phyloP scores from a whole-genome alignment of 2,113 vertebrate genomes.

The Actinemys pallida region DNA sequence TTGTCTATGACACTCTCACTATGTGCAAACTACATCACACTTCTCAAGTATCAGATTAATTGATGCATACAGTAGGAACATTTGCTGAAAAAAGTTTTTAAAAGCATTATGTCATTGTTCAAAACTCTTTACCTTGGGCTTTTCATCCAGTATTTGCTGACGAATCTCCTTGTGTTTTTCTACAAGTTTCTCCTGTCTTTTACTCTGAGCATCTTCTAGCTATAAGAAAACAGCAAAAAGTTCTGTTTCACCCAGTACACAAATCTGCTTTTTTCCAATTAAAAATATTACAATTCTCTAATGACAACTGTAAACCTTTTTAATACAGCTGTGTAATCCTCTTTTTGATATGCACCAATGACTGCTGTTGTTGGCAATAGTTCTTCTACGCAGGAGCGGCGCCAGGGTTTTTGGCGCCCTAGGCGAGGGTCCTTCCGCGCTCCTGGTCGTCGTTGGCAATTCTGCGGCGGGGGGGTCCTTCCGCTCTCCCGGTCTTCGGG shows the following conservation, averaged over 20 bases:
- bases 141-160: slow-evolving; percentile 97
- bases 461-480: too few relatives aligned
- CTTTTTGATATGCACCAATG: background rate
- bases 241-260: background rate
- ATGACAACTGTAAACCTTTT: background rate
- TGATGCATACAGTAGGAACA: background rate
- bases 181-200: slow-evolving; percentile 92
- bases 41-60: slow-evolving; percentile 28
- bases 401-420: too few relatives aligned
- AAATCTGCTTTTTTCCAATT: background rate
- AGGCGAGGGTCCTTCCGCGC: too few relatives aligned
- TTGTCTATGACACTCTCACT: background rate
- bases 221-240: slow-evolving; percentile 66
- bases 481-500: too few relatives aligned
- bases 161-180: slow-evolving; percentile 97
- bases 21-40: background rate
- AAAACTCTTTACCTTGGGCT: slow-evolving; percentile 90
- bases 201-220: slow-evolving; percentile 96
- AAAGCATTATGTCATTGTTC: background rate
- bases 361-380: background rate
- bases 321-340: background rate
- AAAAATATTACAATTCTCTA: background rate
- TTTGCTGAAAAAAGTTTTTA: slow-evolving; percentile 11
- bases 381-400: background rate
- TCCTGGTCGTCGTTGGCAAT: too few relatives aligned